Evolutionary conservation across 2,888 invertebrate genomes (phyloP), one percentile per base, ranked within the genome.

Genomic region (Eupithecia inturbata): DNA sequence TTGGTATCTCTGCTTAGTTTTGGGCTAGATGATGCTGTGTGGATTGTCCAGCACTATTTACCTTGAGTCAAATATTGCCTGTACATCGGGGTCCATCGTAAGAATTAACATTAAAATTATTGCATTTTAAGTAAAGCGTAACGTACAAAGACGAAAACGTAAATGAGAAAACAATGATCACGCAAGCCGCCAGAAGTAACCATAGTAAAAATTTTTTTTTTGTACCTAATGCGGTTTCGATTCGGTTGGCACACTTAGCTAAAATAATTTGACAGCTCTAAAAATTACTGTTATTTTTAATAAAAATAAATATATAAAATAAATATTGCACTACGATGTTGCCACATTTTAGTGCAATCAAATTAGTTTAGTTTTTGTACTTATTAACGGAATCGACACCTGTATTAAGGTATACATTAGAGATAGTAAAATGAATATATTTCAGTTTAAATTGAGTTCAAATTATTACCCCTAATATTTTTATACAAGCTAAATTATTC

Each of bases 101-200:
- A 74, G 39, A 41, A 70, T 49, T 41, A 60, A 74, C 31, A 71
- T 39, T 67, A 67, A 67, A 69, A 75, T 68, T 66, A 71, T 75
- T 73, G 70, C 73, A 71, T 71, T 71, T 49, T 31, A n/a, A 64
- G 33, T 36, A 64, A 64, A 64, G 63, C 63, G 63, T 64, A 63
- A 63, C 33, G 31, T 33, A 64, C 36, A 63, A 36, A 64, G 63
- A 64, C 63, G 63, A 36, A 63, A 36, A 63, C 31, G n/a, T 33
- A 64, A 33, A n/a, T 63, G n/a, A 64, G 36, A 64, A 19, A 64
- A 64, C 63, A 33, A 63, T n/a, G n/a, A 36, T 12, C n/a, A 0
- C 1, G 33, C n/a, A 31, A 31, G 63, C 12, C 63, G 33, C 63
- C 63, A 33, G 63, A 36, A 64, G n/a, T 33, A 3, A 31, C 16